Conservation (phyloP, 2,113 vertebrate species). For the Dissostichus mawsoni region DNA sequence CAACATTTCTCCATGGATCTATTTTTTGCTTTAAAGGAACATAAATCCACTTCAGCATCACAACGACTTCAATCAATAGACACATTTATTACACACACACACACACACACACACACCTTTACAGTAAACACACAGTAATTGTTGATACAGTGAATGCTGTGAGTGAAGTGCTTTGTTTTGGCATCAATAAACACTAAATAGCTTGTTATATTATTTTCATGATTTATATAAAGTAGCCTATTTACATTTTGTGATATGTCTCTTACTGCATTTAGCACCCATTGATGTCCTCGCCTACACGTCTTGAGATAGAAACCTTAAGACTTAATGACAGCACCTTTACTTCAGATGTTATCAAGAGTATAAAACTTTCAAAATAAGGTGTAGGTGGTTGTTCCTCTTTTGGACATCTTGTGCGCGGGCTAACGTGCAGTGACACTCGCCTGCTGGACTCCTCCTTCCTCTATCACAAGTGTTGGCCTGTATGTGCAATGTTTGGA, state of each 20-base stretch:
- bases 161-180: constrained; percentile 73
- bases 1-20: background rate
- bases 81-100: constrained; percentile 70
- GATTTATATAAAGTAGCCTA: constrained; percentile 66
- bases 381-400: constrained; percentile 60
- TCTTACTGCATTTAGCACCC: constrained; percentile 51
- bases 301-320: background rate
- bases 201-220: constrained; percentile 43
- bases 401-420: constrained; percentile 64
- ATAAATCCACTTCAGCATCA: constrained; percentile 35
- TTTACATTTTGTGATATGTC: constrained; percentile 78
- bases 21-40: background rate
- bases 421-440: constrained; percentile 56
- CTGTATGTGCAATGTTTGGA: constrained; percentile 74
- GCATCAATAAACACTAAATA: constrained; percentile 64
- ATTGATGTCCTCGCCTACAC: constrained; percentile 27
- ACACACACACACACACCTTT: constrained; percentile 60
- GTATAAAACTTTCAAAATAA: constrained; percentile 53
- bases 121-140: constrained; percentile 69
- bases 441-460: constrained; percentile 55
- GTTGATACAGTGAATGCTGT: constrained; percentile 62
- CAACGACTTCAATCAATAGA: constrained; percentile 54
- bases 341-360: constrained; percentile 41
- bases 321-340: constrained; percentile 49
- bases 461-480: constrained; percentile 70